Conservation (phyloP, 2,797 vertebrate genomes). For the Falco concolor region DNA sequence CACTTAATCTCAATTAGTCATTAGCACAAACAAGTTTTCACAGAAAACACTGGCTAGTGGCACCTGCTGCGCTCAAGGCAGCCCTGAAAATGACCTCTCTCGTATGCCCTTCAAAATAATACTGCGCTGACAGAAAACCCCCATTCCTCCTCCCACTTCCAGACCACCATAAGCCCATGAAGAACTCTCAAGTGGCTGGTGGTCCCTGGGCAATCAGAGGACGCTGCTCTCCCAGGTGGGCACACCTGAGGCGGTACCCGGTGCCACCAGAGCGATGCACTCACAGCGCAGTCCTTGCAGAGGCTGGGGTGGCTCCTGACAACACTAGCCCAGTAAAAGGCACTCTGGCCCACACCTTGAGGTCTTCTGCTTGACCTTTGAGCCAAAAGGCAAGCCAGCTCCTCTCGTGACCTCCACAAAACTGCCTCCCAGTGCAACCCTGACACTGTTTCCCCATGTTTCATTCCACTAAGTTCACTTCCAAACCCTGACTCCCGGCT, state of each 20-base stretch:
- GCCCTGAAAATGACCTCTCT: neutral
- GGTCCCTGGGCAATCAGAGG: neutral
- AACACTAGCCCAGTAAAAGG: neutral
- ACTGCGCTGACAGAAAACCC: neutral
- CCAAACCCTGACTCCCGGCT: neutral
- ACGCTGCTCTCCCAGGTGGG: neutral
- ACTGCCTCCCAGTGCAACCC: neutral
- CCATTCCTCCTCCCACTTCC: neutral
- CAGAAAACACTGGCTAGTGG: neutral
- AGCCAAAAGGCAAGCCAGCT: neutral
- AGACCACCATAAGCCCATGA: neutral
- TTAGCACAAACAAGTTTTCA: neutral
- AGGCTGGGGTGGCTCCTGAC: neutral
- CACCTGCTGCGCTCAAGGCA: neutral
- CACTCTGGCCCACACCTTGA: neutral
- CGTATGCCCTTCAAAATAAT: neutral
- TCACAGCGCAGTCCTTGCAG: neutral
- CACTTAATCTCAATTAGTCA: neutral
- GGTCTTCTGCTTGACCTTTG: neutral
- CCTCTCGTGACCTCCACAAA: neutral
- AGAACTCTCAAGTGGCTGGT: neutral
- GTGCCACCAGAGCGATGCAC: neutral
- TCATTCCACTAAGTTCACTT: neutral
- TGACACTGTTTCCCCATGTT: neutral
- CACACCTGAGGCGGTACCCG: rapidly evolving